These are phyloP conservation scores for Parambassis ranga DNA, from an alignment of 2,797 vertebrate species.

Conservation along the genomic window DNA sequence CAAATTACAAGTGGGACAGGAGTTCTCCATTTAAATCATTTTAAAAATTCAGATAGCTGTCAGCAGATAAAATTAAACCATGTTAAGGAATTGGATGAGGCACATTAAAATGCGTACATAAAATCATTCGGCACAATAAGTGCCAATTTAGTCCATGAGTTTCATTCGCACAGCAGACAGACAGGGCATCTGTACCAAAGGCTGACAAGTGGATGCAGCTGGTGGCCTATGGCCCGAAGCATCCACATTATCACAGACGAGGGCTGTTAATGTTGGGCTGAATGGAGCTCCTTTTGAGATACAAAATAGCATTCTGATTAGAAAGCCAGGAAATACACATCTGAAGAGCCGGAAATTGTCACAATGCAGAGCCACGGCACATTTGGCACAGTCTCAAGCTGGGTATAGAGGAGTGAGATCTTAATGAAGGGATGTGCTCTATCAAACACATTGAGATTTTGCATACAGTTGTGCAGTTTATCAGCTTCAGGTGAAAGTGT, in stretches of 20 bases:
- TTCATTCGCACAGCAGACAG: constrained; percentile 70
- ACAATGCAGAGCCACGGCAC: constrained; percentile 77
- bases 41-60: constrained; percentile 54
- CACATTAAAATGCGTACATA: constrained; percentile 71
- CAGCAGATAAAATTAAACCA: constrained; percentile 69
- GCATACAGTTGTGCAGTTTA: constrained; percentile 26
- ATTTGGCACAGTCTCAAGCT: constrained; percentile 81
- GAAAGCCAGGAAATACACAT: constrained; percentile 84
- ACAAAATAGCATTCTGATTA: constrained; percentile 86
- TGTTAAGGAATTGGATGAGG: constrained; percentile 73
- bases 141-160: constrained; percentile 71
- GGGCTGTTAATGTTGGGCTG: constrained; percentile 76
- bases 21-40: constrained; percentile 52
- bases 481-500: constrained; percentile 27
- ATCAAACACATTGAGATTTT: constrained; percentile 53
- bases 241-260: constrained; percentile 78
- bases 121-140: constrained; percentile 72
- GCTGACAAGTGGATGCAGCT: constrained; percentile 85
- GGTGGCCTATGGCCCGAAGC: constrained; percentile 80
- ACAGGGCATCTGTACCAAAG: constrained; percentile 79
- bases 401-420: constrained; percentile 68
- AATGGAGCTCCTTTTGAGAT: constrained; percentile 81
- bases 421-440: constrained; percentile 71
- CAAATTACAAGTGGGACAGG: constrained; percentile 42
- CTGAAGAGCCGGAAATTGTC: constrained; percentile 84